Percentiles rank a stretch among this genome's conserved stretches.
phyloP scores from a whole-genome alignment of 2,888 invertebrate species.

The Lissonota sp. region DNA sequence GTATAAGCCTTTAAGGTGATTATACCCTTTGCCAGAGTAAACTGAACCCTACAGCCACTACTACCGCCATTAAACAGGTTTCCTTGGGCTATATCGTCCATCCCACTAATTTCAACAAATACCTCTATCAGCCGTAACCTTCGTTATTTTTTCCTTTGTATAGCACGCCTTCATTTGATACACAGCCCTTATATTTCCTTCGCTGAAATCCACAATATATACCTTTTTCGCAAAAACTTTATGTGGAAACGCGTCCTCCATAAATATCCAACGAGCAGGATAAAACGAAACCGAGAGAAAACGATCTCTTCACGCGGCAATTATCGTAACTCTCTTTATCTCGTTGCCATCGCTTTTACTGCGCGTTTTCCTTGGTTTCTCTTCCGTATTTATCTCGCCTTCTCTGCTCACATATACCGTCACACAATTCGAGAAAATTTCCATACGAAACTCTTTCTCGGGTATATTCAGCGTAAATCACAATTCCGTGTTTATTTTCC shows the following conservation, averaged over 20 bases:
- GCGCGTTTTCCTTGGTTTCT: slow-evolving; percentile 1
- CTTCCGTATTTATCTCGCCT: slow-evolving; percentile 45
- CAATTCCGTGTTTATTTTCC: slow-evolving; percentile 15
- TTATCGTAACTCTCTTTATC: slow-evolving; percentile 80
- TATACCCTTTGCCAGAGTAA: slow-evolving; percentile 26
- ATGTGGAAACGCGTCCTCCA: background rate
- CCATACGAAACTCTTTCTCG: slow-evolving; percentile 24
- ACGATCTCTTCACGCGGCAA: slow-evolving; percentile 71
- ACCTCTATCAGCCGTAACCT: slow-evolving; percentile 66
- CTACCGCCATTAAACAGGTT: slow-evolving; percentile 61
- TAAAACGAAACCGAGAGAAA: slow-evolving; percentile 57
- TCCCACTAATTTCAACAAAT: slow-evolving; percentile 70
- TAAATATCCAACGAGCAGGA: slow-evolving; percentile 1
- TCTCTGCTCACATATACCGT: slow-evolving; percentile 45
- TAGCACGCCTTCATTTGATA: slow-evolving; percentile 3
- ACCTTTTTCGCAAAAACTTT: slow-evolving; percentile 54
- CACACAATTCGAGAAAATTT: slow-evolving; percentile 60
- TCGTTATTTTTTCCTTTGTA: slow-evolving; percentile 40
- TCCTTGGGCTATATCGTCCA: slow-evolving; percentile 57
- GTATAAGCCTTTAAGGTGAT: slow-evolving; percentile 59
- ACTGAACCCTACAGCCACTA: slow-evolving; percentile 10
- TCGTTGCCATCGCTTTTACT: too few relatives aligned
- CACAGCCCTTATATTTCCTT: slow-evolving; percentile 14
- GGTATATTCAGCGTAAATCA: slow-evolving; percentile 3
- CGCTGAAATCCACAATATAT: slow-evolving; percentile 47